Evolutionary conservation across 1,140 invertebrate genomes (phyloP).

Genomic region (Drosophila seguyi): DNA sequence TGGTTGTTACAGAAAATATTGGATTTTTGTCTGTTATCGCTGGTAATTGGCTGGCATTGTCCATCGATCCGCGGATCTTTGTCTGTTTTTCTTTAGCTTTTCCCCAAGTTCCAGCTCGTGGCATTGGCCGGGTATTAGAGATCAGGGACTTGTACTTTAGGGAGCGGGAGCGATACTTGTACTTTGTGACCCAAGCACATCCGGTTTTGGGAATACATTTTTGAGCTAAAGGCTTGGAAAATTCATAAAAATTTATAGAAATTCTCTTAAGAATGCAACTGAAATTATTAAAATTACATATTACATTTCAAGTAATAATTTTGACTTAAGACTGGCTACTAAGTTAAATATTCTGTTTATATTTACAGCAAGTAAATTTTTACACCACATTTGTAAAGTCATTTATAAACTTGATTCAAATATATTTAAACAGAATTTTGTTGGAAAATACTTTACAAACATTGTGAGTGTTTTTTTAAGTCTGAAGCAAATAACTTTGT

Average conservation of each 20-base stretch:
- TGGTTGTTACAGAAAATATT: constrained; percentile 41
- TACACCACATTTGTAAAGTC: no score
- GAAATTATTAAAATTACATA: not conserved
- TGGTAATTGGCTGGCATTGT: constrained; percentile 58
- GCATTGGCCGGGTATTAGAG: constrained; percentile 38
- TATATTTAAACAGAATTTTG: no score
- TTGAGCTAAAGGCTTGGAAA: no score
- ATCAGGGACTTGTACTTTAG: constrained; percentile 18
- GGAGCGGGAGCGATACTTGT: not conserved
- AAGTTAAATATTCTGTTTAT: no score
- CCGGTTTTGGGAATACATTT: not conserved
- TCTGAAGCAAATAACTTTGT: no score
- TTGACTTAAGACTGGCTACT: not conserved
- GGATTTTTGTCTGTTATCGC: constrained; percentile 40
- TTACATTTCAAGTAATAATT: not conserved
- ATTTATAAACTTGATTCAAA: no score
- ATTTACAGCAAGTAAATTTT: no score
- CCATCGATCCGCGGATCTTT: constrained; percentile 14
- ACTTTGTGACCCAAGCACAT: not conserved
- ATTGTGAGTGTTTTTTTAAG: no score
- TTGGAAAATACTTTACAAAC: no score
- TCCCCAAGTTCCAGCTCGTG: constrained; percentile 12
- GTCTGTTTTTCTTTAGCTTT: constrained; percentile 40
- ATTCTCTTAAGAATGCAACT: not conserved
- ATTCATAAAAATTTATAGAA: not conserved